phyloP scores from a whole-genome alignment of 2,797 vertebrate species.

The Buphagus erythrorhynchus region DNA sequence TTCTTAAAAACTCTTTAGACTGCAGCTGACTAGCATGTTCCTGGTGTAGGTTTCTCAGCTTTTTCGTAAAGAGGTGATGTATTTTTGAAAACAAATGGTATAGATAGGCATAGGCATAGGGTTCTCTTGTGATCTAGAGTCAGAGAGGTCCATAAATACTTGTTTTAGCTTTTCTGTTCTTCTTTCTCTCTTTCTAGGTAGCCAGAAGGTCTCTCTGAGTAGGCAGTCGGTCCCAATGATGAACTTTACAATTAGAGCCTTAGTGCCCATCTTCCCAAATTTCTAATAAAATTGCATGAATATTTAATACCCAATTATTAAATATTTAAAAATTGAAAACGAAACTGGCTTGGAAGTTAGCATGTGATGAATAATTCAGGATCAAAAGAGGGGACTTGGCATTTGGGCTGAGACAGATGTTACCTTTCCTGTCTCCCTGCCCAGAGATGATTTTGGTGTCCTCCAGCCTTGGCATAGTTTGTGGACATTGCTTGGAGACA shows the following conservation, averaged over 20 bases:
- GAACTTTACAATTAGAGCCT: slow-evolving; percentile 63
- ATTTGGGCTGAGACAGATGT: neutral
- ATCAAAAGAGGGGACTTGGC: neutral
- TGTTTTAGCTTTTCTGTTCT: neutral
- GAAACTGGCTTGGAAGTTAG: slow-evolving; percentile 74
- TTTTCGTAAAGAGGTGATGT: neutral
- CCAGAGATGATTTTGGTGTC: neutral
- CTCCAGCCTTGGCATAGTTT: neutral
- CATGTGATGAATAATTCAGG: slow-evolving; percentile 75
- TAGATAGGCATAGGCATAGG: neutral
- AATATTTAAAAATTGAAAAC: slow-evolving; percentile 81
- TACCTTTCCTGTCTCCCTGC: neutral
- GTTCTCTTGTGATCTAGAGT: neutral
- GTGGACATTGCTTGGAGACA: neutral
- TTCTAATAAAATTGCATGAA: slow-evolving; percentile 80
- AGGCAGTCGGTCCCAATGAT: neutral
- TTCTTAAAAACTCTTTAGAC: neutral
- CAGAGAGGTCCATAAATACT: neutral
- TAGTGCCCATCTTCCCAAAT: slow-evolving; percentile 55
- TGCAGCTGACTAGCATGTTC: neutral
- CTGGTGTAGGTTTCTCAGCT: neutral
- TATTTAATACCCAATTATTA: slow-evolving; percentile 81
- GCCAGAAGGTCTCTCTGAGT: neutral
- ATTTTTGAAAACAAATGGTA: neutral
- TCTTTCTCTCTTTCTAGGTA: neutral